Conservation (phyloP, 2,797 vertebrate genomes). For the Capromys pilorides region DNA sequence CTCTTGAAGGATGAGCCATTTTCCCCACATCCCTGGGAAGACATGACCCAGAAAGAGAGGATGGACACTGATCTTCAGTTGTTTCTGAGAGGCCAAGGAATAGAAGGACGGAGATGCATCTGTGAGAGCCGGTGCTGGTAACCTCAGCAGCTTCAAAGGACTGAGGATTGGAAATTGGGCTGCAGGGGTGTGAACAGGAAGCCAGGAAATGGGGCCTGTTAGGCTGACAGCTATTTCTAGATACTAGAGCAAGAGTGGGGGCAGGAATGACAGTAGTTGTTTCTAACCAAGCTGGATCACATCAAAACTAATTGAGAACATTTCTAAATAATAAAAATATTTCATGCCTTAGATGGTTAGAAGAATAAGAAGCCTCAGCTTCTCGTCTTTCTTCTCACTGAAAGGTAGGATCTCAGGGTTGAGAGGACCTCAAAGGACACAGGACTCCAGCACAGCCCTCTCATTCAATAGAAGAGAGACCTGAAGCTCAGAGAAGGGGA, state of each 20-base stretch:
- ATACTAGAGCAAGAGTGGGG: constrained; percentile 18
- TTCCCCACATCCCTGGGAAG: not conserved
- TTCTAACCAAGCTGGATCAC: constrained; percentile 47
- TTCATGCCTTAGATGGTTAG: constrained; percentile 30
- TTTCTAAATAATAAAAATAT: constrained; percentile 67
- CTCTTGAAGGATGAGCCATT: not conserved
- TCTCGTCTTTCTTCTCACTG: constrained; percentile 3
- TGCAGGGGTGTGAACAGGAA: not conserved
- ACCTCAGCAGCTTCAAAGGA: constrained; percentile 16
- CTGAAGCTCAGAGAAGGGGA: not conserved
- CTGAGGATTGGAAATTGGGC: not conserved
- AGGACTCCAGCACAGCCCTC: not conserved
- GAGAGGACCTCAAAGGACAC: not conserved
- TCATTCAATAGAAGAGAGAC: not conserved
- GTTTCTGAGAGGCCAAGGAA: not conserved
- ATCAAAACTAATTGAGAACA: constrained; percentile 65
- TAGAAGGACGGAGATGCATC: not conserved
- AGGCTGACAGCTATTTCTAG: constrained; percentile 23
- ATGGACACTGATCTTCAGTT: not conserved
- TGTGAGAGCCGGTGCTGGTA: not conserved
- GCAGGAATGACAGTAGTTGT: not conserved
- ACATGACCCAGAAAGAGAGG: not conserved
- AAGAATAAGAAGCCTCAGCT: constrained; percentile 43
- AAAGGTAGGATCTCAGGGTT: not conserved
- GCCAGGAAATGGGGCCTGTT: not conserved